phyloP scores from a whole-genome alignment of 2,113 vertebrate species.

The Puffinus mauretanicus region DNA sequence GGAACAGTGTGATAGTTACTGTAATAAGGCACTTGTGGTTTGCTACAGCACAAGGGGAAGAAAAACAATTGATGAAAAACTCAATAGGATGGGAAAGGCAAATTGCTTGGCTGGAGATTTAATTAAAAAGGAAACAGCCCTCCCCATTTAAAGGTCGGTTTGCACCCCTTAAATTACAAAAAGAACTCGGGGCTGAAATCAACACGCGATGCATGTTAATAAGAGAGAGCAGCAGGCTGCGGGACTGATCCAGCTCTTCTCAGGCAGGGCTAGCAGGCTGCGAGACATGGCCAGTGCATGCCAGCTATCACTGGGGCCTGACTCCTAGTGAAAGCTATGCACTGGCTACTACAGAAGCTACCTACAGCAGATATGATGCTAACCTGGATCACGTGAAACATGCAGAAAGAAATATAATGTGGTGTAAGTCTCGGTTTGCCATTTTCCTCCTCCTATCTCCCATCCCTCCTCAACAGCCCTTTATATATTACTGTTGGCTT shows the following conservation, averaged over 20 bases:
- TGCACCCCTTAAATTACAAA: slow-evolving; percentile 60
- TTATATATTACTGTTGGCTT: slow-evolving; percentile 11
- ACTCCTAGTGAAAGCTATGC: background rate
- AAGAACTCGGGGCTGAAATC: slow-evolving; percentile 26
- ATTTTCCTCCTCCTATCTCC: background rate
- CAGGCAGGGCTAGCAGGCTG: background rate
- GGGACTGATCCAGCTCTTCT: background rate
- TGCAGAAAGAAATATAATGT: background rate
- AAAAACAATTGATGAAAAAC: slow-evolving; percentile 74
- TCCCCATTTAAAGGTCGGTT: slow-evolving; percentile 60
- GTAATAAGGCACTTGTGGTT: slow-evolving; percentile 68
- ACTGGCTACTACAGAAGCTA: background rate
- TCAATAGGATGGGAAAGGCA: slow-evolving; percentile 69
- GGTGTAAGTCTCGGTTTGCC: background rate
- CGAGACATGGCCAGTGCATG: background rate
- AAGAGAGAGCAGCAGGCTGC: background rate
- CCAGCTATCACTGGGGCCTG: background rate
- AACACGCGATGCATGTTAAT: slow-evolving; percentile 3
- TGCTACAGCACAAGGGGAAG: slow-evolving; percentile 31
- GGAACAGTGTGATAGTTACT: slow-evolving; percentile 23
- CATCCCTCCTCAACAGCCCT: background rate
- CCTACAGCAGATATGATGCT: background rate
- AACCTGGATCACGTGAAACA: background rate
- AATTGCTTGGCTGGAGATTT: slow-evolving; percentile 74
- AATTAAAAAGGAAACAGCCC: slow-evolving; percentile 73